Evolutionary conservation across 37 sponge, comb jelly and placozoan species (phyloP), one percentile per base, ranked within the genome.

Genomic region (Spongilla lacustris): DNA sequence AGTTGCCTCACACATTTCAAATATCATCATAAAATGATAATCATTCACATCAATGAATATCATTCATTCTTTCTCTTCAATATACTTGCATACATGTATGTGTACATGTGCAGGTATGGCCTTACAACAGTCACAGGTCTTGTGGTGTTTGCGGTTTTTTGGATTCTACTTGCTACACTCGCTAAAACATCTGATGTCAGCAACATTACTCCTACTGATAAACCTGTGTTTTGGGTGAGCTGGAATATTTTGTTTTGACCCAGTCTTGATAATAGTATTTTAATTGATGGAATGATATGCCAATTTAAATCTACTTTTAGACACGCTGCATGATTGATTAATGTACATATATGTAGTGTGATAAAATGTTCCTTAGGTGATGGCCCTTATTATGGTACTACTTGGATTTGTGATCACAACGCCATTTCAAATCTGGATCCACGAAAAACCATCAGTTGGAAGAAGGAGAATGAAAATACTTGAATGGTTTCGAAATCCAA

Each of bases 381-480:
- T 93, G 71, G 83, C 89, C 25, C 32, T 85, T 13, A 77, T 87
- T 24, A 87, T 91, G 0, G 77, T 93, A 24, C 82, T 77, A 34
- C 71, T 93, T 34, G 96, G 96, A 36, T 41, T 91, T 36, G 37
- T 84, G 19, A 89, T 91, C 71, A 79, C 92, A 21, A 49, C 80
- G 17, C 29, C 88, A 0, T 96, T 96, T 75, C 96, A 96, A 77
- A 29, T 96, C 13, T 83, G 82, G 28, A 89, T 91, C 46, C 79
- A 68, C 0, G 96, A 96, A 83, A 30, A 75, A 23, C 49, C 78
- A 2, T 33, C 79, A 27, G 71, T 73, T 2, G 23, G 69, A 9
- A 81, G 32, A 28, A 35, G 21, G 46, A 82, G 58, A 71, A 70
- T 27, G 30, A 38, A 29, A 4, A 22, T 17, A 10, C 4, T 80